Base-by-base conservation (phyloP, 92 coral and sea anemone genomes). In the Parazoanthus darwini region DNA sequence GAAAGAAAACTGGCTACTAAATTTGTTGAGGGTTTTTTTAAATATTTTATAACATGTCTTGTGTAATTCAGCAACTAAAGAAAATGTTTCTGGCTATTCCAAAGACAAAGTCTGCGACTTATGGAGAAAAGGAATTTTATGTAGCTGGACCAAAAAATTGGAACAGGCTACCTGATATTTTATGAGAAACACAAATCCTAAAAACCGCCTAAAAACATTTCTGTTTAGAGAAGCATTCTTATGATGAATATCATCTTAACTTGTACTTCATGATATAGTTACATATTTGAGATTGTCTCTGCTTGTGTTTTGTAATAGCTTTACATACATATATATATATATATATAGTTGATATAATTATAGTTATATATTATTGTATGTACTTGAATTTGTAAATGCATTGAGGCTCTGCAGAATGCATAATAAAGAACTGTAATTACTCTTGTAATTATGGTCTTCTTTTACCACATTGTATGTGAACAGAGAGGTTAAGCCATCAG, bases 381-480 rank as follows among this genome's bases (percentile, higher is more conserved):
- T 50, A 50, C 56, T 50, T 50, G 56, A 50, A 50, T 50, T 50
- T 50, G 56, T 50, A 50, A 50, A 50, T 50, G 56, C 56, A 50
- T 50, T 50, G 56, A 50, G 56, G 56, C 56, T 50, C 56, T 50
- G 56, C 56, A 50, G 56, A 50, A 50, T 50, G 56, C 56, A 50
- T 50, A 50, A 50, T 50, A 50, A 50, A 50, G 56, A 50, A 50
- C 56, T 67, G 74, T 67, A 67, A 16, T 67, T 67, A 67, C 26
- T 67, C 74, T 67, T 67, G 26, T 67, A 67, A 22, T 67, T 67
- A 67, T 67, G 26, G 74, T 67, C 74, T 67, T 67, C 74, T 67
- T 67, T 67, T 67, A 67, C 74, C 74, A 67, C 74, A 67, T 67
- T 67, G 74, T 67, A 67, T 67, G 74, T 67, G 74, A 67, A 67